phyloP scores from a whole-genome alignment of 2,797 vertebrate genomes.

The Periophthalmus magnuspinnatus region DNA sequence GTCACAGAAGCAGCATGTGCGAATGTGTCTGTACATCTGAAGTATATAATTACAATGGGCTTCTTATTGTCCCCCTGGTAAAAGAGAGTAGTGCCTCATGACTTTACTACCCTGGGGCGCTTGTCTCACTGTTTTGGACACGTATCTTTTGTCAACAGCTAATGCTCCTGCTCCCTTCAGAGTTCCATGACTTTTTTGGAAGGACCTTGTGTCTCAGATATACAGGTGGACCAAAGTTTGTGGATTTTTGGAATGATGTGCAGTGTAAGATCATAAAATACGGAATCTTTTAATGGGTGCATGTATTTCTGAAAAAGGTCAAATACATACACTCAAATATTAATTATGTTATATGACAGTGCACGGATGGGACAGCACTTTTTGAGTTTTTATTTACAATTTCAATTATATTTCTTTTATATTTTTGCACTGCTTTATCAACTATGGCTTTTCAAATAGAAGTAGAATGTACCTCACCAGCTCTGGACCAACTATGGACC shows the following conservation, averaged over 20 bases:
- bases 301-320: no score
- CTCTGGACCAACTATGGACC: no score
- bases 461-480: no score
- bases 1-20: background rate
- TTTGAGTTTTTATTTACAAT: no score
- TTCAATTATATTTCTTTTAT: no score
- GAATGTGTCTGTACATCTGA: background rate
- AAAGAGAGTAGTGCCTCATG: slow-evolving; percentile 38
- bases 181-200: slow-evolving; percentile 41
- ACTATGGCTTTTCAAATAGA: no score
- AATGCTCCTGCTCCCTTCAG: slow-evolving; percentile 13
- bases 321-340: no score
- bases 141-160: slow-evolving; percentile 58
- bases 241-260: background rate
- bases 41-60: slow-evolving; percentile 3
- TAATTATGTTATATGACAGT: no score
- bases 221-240: background rate
- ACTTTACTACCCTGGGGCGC: slow-evolving; percentile 32
- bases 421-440: no score
- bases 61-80: slow-evolving; percentile 23
- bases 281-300: slow-evolving; percentile 12
- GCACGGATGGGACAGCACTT: no score
- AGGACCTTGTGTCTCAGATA: slow-evolving; percentile 24
- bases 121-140: slow-evolving; percentile 51
- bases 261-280: slow-evolving; percentile 8